Conservation (phyloP, 2,797 vertebrate species). For the Sebastes jordani region DNA sequence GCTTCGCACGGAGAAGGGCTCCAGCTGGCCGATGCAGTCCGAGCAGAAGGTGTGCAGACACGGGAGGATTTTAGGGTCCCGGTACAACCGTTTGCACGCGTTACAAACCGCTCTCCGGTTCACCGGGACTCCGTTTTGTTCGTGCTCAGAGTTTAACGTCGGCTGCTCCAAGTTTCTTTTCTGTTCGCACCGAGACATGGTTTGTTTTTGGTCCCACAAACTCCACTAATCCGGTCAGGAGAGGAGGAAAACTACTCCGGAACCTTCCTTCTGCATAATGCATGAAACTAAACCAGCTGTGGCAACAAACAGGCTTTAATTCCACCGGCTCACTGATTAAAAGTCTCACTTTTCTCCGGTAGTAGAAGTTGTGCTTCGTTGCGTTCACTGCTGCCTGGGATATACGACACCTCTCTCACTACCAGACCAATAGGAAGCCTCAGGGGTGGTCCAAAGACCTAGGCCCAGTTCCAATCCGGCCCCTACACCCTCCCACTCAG, state of each 20-base stretch:
- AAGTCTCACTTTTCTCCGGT: neutral
- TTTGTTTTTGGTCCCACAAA: neutral
- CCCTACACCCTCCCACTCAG: too few species aligned
- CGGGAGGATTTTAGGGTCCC: constrained; percentile 86
- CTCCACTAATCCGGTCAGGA: neutral
- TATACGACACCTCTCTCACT: constrained; percentile 37
- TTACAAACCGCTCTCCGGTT: constrained; percentile 79
- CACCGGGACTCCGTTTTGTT: neutral
- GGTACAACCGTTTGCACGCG: constrained; percentile 81
- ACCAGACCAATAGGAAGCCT: constrained; percentile 52
- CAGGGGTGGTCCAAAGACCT: constrained; percentile 25
- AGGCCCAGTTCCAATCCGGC: too few species aligned
- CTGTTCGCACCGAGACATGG: constrained; percentile 45
- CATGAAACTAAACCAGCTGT: accelerated
- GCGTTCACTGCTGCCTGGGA: constrained; percentile 53
- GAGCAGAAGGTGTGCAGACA: constrained; percentile 92
- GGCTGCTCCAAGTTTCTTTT: neutral
- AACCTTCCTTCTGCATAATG: neutral
- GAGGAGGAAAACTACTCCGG: neutral
- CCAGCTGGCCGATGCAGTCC: constrained; percentile 84
- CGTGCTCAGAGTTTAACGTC: neutral
- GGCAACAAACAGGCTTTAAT: accelerated
- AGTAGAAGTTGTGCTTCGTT: constrained; percentile 26
- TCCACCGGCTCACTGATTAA: neutral
- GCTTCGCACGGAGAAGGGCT: constrained; percentile 73